A percentile compares a stretch with the other conserved stretches of the same genome.
Conservation (phyloP, 2,113 vertebrate genomes). For the Globicephala melas region DNA sequence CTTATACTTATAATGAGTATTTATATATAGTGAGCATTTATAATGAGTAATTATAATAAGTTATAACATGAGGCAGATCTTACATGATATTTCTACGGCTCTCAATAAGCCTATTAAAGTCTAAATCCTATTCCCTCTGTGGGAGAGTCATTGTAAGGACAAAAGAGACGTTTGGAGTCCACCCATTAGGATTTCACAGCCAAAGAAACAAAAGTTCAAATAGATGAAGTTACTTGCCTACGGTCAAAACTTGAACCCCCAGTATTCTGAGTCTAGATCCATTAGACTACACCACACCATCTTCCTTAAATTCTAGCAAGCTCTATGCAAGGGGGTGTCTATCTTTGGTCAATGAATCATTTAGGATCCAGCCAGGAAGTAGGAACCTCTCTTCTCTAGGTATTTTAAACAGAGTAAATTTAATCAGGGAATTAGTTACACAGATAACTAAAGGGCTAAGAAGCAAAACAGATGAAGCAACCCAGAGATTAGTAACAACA, state of each 20-base stretch:
- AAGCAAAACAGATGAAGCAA: conserved; percentile 23
- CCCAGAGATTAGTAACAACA: not conserved
- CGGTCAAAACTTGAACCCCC: not conserved
- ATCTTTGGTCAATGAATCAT: not conserved
- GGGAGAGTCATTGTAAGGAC: conserved; percentile 23
- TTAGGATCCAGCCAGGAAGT: not conserved
- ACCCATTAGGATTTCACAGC: not conserved
- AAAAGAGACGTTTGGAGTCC: not conserved
- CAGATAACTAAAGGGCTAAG: not conserved
- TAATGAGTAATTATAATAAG: conserved; percentile 73
- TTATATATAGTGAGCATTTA: conserved; percentile 69
- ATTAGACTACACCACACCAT: not conserved
- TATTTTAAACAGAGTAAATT: not conserved
- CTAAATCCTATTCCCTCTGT: conserved; percentile 42
- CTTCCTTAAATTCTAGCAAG: not conserved
- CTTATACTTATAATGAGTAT: conserved; percentile 72
- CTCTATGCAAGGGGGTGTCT: not conserved
- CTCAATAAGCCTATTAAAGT: conserved; percentile 65
- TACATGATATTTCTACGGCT: conserved; percentile 64
- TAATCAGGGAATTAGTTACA: not conserved
- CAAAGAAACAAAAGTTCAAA: not conserved
- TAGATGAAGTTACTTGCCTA: conserved; percentile 17
- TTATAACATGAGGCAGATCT: conserved; percentile 62
- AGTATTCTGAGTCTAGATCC: not conserved
- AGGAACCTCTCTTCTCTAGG: not conserved